A percentile compares a stretch with the other conserved stretches of the same genome.
phyloP scores from a whole-genome alignment of 2,113 vertebrate species.

The Prolemur simus region DNA sequence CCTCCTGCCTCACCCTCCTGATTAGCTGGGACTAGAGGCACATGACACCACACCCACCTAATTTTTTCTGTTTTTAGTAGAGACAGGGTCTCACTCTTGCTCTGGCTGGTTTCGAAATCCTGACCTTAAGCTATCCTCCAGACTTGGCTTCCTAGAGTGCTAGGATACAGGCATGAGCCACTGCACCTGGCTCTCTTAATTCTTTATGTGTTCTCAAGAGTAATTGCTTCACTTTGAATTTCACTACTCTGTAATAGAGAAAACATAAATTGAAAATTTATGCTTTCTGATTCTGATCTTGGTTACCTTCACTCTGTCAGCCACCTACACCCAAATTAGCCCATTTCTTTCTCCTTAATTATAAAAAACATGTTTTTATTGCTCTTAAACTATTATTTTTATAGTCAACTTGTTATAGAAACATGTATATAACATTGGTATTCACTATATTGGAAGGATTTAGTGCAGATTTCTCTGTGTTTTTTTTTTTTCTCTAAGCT shows the following conservation, averaged over 20 bases:
- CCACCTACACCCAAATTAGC: background rate
- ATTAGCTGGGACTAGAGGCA: no score
- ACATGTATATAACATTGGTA: background rate
- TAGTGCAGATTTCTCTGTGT: background rate
- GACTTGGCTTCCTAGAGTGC: no score
- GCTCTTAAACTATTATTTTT: background rate
- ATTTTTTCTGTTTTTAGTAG: no score
- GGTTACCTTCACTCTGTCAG: background rate
- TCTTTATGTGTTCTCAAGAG: background rate
- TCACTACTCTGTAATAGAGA: background rate
- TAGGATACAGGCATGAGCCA: no score
- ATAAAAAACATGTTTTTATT: background rate
- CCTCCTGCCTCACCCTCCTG: no score
- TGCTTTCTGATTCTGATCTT: background rate
- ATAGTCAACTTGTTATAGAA: background rate
- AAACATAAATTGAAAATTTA: background rate
- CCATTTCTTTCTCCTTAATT: background rate
- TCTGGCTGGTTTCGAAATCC: no score
- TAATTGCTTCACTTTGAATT: background rate
- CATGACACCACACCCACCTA: no score
- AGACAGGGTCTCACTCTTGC: no score
- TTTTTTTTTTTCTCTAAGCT: background rate
- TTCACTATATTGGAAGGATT: background rate
- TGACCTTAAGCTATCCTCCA: no score
- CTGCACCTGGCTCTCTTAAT: background rate